A percentile compares a stretch with the other conserved stretches of the same genome.
Evolutionary conservation across 2,113 vertebrate genomes (phyloP).

Genomic region (Dolichallabes microphthalmus): DNA sequence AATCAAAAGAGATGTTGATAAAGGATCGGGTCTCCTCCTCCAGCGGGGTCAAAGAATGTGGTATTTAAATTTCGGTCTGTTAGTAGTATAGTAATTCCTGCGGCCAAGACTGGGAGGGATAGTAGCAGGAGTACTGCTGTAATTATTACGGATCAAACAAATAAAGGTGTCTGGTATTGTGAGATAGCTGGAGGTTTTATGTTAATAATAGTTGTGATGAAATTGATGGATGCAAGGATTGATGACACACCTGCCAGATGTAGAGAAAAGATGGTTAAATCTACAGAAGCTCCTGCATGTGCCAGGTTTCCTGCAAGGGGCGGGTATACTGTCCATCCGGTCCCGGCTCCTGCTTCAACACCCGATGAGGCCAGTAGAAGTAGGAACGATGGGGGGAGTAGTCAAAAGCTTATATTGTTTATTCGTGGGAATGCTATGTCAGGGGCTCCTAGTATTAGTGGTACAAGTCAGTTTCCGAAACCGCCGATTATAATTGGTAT

Average conservation of each 20-base stretch:
- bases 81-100: conserved; percentile 54
- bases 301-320: conserved; percentile 40
- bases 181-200: conserved; percentile 53
- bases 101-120: conserved; percentile 39
- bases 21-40: conserved; percentile 24
- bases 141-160: conserved; percentile 51
- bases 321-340: conserved; percentile 55
- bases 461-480: conserved; percentile 55
- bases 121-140: conserved; percentile 44
- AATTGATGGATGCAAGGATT: conserved; percentile 51
- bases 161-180: conserved; percentile 53
- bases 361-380: conserved; percentile 44
- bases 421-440: conserved; percentile 60
- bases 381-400: conserved; percentile 47
- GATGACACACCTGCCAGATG: conserved; percentile 45
- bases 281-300: conserved; percentile 47
- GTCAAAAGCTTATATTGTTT: conserved; percentile 57
- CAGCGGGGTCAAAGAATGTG: conserved; percentile 46
- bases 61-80: conserved; percentile 57
- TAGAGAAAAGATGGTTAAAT: conserved; percentile 44
- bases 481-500: conserved; percentile 59
- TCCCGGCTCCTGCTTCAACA: conserved; percentile 49
- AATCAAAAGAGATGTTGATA: not conserved
- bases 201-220: conserved; percentile 57
- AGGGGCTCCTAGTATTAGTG: conserved; percentile 53